Conservation (phyloP, 2,113 vertebrate species). For the Ciconia maguari region DNA sequence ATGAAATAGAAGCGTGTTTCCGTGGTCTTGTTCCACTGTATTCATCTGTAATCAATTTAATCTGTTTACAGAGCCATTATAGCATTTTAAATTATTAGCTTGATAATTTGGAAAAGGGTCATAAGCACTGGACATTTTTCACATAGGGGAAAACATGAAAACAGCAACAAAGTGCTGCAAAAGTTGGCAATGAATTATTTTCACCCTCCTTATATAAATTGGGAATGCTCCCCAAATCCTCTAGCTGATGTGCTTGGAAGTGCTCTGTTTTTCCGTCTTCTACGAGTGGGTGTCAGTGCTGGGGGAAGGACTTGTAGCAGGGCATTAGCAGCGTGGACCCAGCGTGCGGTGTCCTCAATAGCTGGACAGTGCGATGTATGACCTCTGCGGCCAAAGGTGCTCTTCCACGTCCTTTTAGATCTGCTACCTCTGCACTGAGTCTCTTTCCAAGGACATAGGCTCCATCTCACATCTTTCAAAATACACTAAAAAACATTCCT, state of each 20-base stretch:
- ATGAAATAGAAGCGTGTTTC: neutral
- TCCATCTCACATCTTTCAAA: neutral
- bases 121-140: neutral
- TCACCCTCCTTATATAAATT: neutral
- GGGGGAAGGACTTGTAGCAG: neutral
- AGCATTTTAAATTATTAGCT: neutral
- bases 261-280: neutral
- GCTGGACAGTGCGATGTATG: neutral
- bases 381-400: neutral
- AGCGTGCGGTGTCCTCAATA: accelerated
- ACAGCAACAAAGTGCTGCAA: neutral
- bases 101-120: neutral
- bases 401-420: neutral
- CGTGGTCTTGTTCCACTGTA: neutral
- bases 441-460: neutral
- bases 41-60: neutral
- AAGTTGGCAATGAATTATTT: neutral
- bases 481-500: neutral
- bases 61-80: neutral
- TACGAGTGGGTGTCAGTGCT: neutral
- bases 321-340: neutral
- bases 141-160: neutral
- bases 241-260: neutral
- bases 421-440: neutral
- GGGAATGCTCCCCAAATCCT: neutral